phyloP scores from a whole-genome alignment of 2,888 invertebrate species.

The Xanthorhoe spadicearia region DNA sequence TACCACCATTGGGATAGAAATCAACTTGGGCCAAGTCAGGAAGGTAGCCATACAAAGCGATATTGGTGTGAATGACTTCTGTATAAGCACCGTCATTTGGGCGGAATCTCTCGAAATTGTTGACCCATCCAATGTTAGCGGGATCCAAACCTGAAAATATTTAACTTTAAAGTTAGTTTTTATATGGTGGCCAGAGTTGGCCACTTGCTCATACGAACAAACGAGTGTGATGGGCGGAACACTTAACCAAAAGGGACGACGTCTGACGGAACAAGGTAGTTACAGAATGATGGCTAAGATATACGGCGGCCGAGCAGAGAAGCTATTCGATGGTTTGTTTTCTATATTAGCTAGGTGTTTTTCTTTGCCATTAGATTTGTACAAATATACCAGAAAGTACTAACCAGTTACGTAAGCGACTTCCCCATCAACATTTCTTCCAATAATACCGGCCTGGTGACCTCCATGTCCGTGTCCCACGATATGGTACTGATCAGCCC shows the following conservation, averaged over 20 bases:
- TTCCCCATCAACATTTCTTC: constrained; percentile 58
- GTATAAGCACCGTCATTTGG: constrained; percentile 63
- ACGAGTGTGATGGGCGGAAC: no score
- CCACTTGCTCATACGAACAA: no score
- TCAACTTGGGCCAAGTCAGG: constrained; percentile 63
- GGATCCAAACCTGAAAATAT: constrained; percentile 62
- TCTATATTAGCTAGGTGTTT: no score
- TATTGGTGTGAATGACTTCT: constrained; percentile 71
- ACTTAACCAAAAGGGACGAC: no score
- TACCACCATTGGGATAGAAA: constrained; percentile 70
- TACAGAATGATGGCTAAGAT: no score
- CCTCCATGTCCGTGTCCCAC: constrained; percentile 69
- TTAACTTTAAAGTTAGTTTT: no score
- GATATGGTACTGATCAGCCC: constrained; percentile 59
- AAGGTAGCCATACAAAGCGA: constrained; percentile 63
- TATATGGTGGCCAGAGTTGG: no score
- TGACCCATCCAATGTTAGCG: constrained; percentile 66
- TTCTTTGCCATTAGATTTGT: no score
- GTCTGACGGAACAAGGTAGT: no score
- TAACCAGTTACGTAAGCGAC: constrained; percentile 68
- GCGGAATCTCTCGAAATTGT: constrained; percentile 60
- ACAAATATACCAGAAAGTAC: constrained; percentile 8
- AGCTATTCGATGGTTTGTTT: no score
- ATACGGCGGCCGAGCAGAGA: no score
- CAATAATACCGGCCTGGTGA: constrained; percentile 67